Base-by-base conservation (phyloP, 2,113 vertebrate species). In the Coracopsis vasa region DNA sequence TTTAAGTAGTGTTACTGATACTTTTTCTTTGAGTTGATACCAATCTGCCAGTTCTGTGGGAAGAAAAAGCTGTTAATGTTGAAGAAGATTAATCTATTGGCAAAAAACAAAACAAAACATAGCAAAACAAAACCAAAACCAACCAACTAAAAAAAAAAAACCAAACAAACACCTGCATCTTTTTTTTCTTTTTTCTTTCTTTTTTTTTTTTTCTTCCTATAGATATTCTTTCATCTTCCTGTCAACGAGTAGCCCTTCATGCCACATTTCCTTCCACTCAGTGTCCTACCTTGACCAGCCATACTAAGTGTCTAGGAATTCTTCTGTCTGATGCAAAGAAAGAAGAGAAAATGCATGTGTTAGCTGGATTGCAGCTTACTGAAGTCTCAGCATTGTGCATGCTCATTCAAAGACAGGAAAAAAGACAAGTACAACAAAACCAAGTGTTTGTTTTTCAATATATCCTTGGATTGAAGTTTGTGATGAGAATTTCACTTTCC, bases 281-380 rank as follows among this genome's bases (percentile, higher is more conserved):
- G 4, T 44, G 10, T 77, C 53, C 73, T 89, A 44, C 4, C 6
- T 73, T 35, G 35, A 33, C 5, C 0, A 0, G 7, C 58, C 5
- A 28, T 60, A 50, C 17, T 80, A 82, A 66, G 7, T 15, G 5
- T 64, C 9, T 47, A 15, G 14, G 4, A 80, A 80, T 54, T n/a
- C 41, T 65, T 83, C 58, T 77, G 9, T 8, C 33, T 51, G 17
- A 51, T 10, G 54, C 4, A 86, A 79, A 61, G 21, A 58, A 50
- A 60, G 12, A 69, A 58, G 60, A 47, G 9, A n/a, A 64, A 83
- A 47, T 39, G 4, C 7, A 33, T 5, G 9, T 27, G 0, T 41
- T 51, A 73, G 0, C 5, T 66, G 17, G 1, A 8, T 41, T 61
- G 17, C 18, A 66, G 17, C 39, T 86, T 72, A 27, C 51, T 75